Evolutionary conservation across 2,113 vertebrate species (phyloP), one percentile per base, ranked within the genome.

Genomic region (Fregata magnificens): DNA sequence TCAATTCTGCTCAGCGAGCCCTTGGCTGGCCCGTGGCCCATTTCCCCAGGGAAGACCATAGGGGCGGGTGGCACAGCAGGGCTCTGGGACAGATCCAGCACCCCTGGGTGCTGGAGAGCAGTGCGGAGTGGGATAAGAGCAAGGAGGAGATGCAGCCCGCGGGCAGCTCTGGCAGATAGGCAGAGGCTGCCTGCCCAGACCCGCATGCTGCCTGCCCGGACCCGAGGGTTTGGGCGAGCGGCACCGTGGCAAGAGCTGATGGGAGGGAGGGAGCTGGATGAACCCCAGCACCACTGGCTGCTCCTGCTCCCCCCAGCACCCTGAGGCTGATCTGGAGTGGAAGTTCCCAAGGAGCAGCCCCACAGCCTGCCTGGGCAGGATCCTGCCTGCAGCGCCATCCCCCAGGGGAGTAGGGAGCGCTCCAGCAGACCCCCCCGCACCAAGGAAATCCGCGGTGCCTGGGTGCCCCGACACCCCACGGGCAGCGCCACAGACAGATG

Each of bases 1-100:
- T 7, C 16, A 44, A 0, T 26, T 70, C 0, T 3, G 0, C 36
- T 44, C 69, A 7, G 53, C 0, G 0, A n/a, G 61, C 67, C 49
- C 29, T 59, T 7, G 2, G 45, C 40, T 52, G 71, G 50, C 38
- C 21, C 7, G 0, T 61, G 11, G 77, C 12, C 56, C 32, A 10
- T 44, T 91, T 74, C 26, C 71, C 65, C 9, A 11, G 24, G 20
- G 52, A 63, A 69, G 69, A 13, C 11, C 2, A 2, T 5, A 6
- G 10, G 28, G 53, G 9, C 0, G 2, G 53, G 62, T 0, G 5
- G 59, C 72, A 45, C 59, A 18, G 6, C 2, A 0, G 1, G 25
- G n/a, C 32, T 40, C 42, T 52, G 84, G 78, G 85, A 49, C 55
- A 65, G 63, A 81, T 47, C 58, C 38, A 34, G 25, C 77, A 40